Evolutionary conservation across 1,140 invertebrate genomes (phyloP).

Genomic region (Lepidurus couesii): DNA sequence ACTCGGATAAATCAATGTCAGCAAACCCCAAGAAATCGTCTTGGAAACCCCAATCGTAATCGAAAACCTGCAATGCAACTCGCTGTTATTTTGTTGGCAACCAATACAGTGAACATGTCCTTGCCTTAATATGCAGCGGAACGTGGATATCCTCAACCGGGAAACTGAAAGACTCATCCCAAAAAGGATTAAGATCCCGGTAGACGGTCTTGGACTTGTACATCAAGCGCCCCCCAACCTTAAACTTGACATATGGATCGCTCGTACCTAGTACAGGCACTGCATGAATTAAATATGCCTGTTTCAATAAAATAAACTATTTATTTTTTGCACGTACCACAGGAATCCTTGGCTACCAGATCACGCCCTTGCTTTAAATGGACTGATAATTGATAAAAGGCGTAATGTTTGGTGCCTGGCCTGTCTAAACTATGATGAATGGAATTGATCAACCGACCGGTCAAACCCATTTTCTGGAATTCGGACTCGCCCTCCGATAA

Average conservation of each 20-base stretch:
- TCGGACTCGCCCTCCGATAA: slow-evolving; percentile 4
- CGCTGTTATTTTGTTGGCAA: background rate
- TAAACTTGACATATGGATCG: slow-evolving; percentile 98
- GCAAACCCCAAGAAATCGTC: slow-evolving; percentile 97
- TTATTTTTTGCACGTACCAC: slow-evolving; percentile 58
- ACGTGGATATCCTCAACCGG: slow-evolving; percentile 90
- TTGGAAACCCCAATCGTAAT: slow-evolving; percentile 89
- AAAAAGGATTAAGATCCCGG: slow-evolving; percentile 82
- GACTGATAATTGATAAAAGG: slow-evolving; percentile 84
- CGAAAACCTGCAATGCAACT: slow-evolving; percentile 67
- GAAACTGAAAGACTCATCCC: slow-evolving; percentile 93
- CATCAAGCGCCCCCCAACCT: slow-evolving; percentile 75
- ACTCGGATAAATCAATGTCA: slow-evolving; percentile 70
- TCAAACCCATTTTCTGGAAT: slow-evolving; percentile 1
- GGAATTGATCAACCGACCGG: background rate
- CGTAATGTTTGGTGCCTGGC: slow-evolving; percentile 47
- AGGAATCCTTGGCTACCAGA: slow-evolving; percentile 87
- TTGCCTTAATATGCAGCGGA: slow-evolving; percentile 77
- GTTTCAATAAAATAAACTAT: slow-evolving; percentile 27
- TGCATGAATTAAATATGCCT: slow-evolving; percentile 2
- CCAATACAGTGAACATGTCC: slow-evolving; percentile 28
- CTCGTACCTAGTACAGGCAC: slow-evolving; percentile 65
- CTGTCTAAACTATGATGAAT: background rate
- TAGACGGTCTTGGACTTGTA: slow-evolving; percentile 91
- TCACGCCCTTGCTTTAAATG: slow-evolving; percentile 80